Evolutionary conservation across 2,113 vertebrate genomes (phyloP), one percentile per base, ranked within the genome.

Genomic region (Odobenus rosmarus): DNA sequence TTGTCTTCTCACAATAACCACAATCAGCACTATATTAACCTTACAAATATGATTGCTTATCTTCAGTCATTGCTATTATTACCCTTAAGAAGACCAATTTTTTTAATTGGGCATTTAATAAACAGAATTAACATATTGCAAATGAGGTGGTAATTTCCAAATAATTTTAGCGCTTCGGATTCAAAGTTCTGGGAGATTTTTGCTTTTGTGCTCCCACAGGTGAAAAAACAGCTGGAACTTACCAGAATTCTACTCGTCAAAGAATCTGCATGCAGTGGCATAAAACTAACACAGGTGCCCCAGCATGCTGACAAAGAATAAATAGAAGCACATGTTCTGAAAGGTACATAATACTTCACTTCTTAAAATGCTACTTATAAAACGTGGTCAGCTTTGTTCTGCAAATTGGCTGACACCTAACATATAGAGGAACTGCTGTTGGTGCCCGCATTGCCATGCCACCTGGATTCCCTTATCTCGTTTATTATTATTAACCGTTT

Each of bases 211-310:
- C 88, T 98, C 95, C 96, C 96, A 94, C 98, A 98, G 98, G 98
- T 99, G 98, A 98, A 99, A 98, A 97, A 98, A 98, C 98, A 99
- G 98, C 96, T 97, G 98, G 96, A 91, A 97, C 90, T 97, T 96
- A 97, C 97, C 98, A 98, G 98, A 98, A 97, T 96, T 23, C 82
- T 87, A 96, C 96, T 95, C 67, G 74, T 97, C 96, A 84, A 96
- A 98, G 97, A 95, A 95, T 95, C 98, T 97, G 80, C 93, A 92
- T 96, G 97, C 96, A 96, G 98, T 97, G 98, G 98, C 97, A 96
- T 98, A 98, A 98, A 98, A 98, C 98, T 98, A 98, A 98, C 98
- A 98, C 98, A 98, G 98, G 98, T 98, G 98, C 98, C 97, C 86
- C 87, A 89, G 95, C 97, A 94, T 81, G 96, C 96, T 97, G 95